phyloP scores from a whole-genome alignment of 2,888 invertebrate species.

The Physocephala rufipes region DNA sequence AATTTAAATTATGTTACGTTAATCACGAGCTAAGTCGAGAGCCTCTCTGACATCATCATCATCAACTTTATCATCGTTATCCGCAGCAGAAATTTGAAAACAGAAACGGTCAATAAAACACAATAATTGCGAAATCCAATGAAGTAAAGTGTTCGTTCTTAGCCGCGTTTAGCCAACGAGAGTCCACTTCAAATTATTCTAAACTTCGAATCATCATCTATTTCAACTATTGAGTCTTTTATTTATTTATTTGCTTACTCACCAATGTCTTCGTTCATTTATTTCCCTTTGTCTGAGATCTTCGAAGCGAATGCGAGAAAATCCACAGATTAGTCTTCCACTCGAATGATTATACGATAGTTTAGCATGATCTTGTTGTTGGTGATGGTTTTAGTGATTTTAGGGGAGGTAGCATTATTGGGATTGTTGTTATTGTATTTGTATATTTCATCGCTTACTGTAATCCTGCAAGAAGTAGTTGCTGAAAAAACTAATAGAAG shows the following conservation, averaged over 20 bases:
- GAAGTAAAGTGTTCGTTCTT: neutral
- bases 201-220: slow-evolving; percentile 9
- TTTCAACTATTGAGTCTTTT: slow-evolving; percentile 9
- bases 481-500: neutral
- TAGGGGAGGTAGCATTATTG: neutral
- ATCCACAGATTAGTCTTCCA: slow-evolving; percentile 34
- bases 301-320: slow-evolving; percentile 33
- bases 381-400: slow-evolving; percentile 12
- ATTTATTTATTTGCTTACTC: neutral
- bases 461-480: slow-evolving; percentile 12
- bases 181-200: neutral
- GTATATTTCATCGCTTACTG: neutral
- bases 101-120: neutral
- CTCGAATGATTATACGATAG: slow-evolving; percentile 33
- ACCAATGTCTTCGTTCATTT: slow-evolving; percentile 5
- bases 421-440: slow-evolving; percentile 11
- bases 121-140: slow-evolving; percentile 5
- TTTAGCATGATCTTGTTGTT: neutral
- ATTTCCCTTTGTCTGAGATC: slow-evolving; percentile 27
- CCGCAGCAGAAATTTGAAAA: too few species aligned
- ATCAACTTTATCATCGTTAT: neutral
- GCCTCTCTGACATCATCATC: neutral
- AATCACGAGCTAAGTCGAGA: too few species aligned
- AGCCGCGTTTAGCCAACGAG: neutral
- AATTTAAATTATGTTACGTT: too few species aligned